phyloP scores from a whole-genome alignment of 2,113 vertebrate genomes.

The Cynopterus brachyotis region DNA sequence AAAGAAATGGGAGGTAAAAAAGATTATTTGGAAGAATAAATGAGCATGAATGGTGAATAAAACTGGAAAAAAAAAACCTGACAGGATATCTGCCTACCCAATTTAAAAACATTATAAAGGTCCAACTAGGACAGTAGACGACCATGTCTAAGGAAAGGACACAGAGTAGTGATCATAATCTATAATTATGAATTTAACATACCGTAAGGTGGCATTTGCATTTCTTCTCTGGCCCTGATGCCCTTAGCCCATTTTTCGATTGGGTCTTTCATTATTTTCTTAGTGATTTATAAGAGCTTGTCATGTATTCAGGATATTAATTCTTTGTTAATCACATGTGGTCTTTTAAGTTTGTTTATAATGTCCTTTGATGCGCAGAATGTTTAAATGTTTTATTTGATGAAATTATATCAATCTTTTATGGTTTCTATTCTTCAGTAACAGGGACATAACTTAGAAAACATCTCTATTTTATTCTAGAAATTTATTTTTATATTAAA shows the following conservation, averaged over 20 bases:
- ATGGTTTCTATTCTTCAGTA: not conserved
- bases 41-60: not conserved
- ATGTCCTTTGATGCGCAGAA: not conserved
- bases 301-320: not conserved
- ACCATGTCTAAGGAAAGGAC: not conserved
- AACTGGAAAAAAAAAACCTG: not conserved
- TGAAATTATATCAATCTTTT: not conserved
- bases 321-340: not conserved
- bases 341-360: slow-evolving; percentile 13
- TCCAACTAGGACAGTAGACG: not conserved
- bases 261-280: not conserved
- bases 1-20: not conserved
- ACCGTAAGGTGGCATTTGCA: not conserved
- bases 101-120: not conserved
- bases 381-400: not conserved
- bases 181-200: not conserved
- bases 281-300: not conserved
- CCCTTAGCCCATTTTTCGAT: not conserved
- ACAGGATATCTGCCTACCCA: not conserved
- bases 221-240: not conserved
- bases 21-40: slow-evolving; percentile 22
- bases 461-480: not conserved
- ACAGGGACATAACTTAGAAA: not conserved
- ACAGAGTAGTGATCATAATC: not conserved
- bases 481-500: slow-evolving; percentile 6